Percentiles rank a stretch among this genome's conserved stretches.
Evolutionary conservation across 2,888 invertebrate genomes (phyloP).

Genomic region (Alloscopus bannaensis): DNA sequence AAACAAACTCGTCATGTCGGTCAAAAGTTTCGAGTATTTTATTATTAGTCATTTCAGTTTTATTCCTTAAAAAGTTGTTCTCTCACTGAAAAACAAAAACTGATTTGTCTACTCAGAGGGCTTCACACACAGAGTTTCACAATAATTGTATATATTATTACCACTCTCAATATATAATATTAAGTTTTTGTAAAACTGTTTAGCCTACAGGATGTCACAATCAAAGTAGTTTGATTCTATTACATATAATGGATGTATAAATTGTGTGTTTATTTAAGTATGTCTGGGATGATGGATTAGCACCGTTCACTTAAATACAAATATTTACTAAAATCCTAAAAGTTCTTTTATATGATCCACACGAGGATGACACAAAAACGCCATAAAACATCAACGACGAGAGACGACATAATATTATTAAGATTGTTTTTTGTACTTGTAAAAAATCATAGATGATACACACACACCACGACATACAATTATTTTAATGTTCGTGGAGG

Average conservation of each 20-base stretch:
- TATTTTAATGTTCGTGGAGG: too few relatives aligned
- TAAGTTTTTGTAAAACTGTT: too few relatives aligned
- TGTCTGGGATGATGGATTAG: slow-evolving; percentile 59
- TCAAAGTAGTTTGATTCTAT: neutral
- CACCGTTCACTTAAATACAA: slow-evolving; percentile 49
- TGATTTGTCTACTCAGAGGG: neutral
- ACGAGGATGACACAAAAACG: too few relatives aligned
- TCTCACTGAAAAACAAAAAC: slow-evolving; percentile 18
- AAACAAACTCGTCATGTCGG: too few relatives aligned
- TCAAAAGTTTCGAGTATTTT: too few relatives aligned
- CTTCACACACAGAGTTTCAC: too few relatives aligned
- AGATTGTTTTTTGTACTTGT: slow-evolving; percentile 15
- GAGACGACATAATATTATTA: slow-evolving; percentile 15
- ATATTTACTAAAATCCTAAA: slow-evolving; percentile 22
- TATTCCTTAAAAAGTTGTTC: slow-evolving; percentile 3
- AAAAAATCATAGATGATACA: neutral
- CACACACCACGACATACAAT: slow-evolving; percentile 2
- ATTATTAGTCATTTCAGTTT: slow-evolving; percentile 36
- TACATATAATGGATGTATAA: slow-evolving; percentile 20
- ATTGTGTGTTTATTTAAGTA: too few relatives aligned
- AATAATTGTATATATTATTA: too few relatives aligned
- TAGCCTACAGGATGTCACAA: neutral
- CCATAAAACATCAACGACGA: slow-evolving; percentile 4
- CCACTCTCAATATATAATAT: too few relatives aligned
- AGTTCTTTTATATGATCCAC: too few relatives aligned